Base-by-base conservation (phyloP, 1,140 invertebrate species). In the Zaprionus tsacasi region DNA sequence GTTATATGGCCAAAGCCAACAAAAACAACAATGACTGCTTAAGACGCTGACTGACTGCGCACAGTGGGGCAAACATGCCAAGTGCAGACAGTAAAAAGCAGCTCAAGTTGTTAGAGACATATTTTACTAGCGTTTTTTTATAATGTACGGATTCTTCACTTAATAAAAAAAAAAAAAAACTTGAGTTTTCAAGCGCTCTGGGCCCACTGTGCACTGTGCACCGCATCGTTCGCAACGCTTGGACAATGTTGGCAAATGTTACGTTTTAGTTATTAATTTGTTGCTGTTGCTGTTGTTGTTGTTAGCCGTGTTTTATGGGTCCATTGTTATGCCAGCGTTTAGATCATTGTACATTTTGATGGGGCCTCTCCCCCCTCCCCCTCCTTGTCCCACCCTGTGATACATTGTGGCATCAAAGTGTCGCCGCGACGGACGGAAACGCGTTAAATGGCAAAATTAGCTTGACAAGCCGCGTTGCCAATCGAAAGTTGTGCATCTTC, bases 221-320 rank as follows among this genome's bases (percentile, higher is more conserved):
- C 8, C 21, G 30, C 50, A n/a, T 17, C 48, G 35, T 10, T 74
- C 58, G 70, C 74, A 82, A 81, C 70, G 79, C 80, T 82, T 75
- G 58, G 57, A 72, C 65, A 81, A 81, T 79, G 66, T 73, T 80
- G 70, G 21, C 70, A 86, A 85, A 81, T 81, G 57, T 81, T 70
- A 86, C 50, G 56, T 81, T 71, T 80, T 52, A 70, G 59, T 74
- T 79, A 82, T 82, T 86, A 86, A 77, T 82, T 88, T 81, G 63
- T 56, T 64, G 50, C 17, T 40, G 54, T 68, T 56, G 50, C 10
- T 52, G n/a, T 15, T 69, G 45, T 61, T 72, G 70, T 48, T 68
- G 63, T 48, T 73, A 50, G 36, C 15, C 21, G 64, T 82, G 66
- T 71, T 87, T 88, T 88, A 88, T 87, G 70, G 60, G 56, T 82